Base-by-base conservation (phyloP, 2,797 vertebrate species). In the Clarias laeviceps region DNA sequence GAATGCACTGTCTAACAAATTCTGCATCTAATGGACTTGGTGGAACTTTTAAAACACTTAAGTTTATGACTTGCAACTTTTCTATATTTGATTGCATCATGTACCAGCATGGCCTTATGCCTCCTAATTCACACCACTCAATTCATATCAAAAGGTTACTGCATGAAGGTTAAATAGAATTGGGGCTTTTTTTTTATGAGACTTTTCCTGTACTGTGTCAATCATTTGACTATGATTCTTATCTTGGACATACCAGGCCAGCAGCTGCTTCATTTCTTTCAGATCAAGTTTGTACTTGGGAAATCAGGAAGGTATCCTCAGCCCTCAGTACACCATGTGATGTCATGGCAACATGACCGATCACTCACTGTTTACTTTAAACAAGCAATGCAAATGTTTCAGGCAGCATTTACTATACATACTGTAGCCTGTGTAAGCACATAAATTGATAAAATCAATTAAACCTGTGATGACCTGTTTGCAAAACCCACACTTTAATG, bases 41-140 rank as follows among this genome's bases (percentile, higher is more conserved):
- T 17, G 29, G 77, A 40, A 62, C 22, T 50, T 80, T 61, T 14
- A 61, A 79, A 79, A n/a, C 32, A 79, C 76, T 79, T 79, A 17
- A n/a, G 32, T 79, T 37, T 62, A 61, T 61, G 14, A 22, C 54
- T 20, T 79, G n/a, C 24, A 64, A 64, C 22, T 79, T 62, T 15
- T 11, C 8, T 45, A 6, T 29, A 27, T 34, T 79, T 79, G 57
- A 24, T 37, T 61, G 20, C 32, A 24, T n/a, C 22, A 2, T 37
- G 12, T 32, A 34, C 8, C 50, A 57, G 27, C 29, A 22, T 29
- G n/a, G 14, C 40, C 32, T 79, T 14, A 3, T n/a, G 59, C 29
- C 24, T 2, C 32, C 11, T 59, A 24, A 59, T 37, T 78, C 29
- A 78, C 24, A 40, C 14, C 34, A n/a, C 15, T 64, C 74, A 2